phyloP scores from a whole-genome alignment of 2,113 vertebrate species.

The Thunnus maccoyii region DNA sequence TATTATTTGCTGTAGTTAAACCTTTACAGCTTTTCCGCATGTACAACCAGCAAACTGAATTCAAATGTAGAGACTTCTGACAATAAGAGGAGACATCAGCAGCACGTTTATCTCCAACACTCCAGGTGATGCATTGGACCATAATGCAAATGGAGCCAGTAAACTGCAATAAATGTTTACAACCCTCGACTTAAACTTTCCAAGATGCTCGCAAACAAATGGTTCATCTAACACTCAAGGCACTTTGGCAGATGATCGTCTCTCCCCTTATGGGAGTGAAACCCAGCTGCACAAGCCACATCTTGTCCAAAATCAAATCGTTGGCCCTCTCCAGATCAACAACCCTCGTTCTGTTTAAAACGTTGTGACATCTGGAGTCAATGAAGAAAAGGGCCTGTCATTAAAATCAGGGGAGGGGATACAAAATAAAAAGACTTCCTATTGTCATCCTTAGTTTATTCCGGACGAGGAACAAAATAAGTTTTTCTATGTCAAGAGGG shows the following conservation, averaged over 20 bases:
- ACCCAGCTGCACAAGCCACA: conserved; percentile 72
- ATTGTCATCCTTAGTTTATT: conserved; percentile 41
- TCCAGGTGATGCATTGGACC: conserved; percentile 68
- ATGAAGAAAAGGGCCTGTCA: conserved; percentile 53
- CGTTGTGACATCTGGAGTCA: conserved; percentile 76
- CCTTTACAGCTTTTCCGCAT: conserved; percentile 42
- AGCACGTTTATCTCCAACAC: conserved; percentile 52
- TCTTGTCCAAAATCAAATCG: conserved; percentile 70
- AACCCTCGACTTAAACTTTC: conserved; percentile 71
- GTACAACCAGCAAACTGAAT: conserved; percentile 35
- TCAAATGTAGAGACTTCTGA: conserved; percentile 40
- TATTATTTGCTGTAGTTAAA: conserved; percentile 71
- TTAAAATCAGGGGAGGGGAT: conserved; percentile 50
- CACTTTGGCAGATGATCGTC: conserved; percentile 62
- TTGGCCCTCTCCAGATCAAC: conserved; percentile 57
- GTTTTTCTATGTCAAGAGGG: conserved; percentile 6
- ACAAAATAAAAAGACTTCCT: conserved; percentile 35
- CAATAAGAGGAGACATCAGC: conserved; percentile 30
- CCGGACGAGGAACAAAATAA: background rate
- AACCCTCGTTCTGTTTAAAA: conserved; percentile 60
- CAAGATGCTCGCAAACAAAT: conserved; percentile 74
- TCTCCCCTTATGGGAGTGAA: conserved; percentile 54
- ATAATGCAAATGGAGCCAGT: conserved; percentile 63
- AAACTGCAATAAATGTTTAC: conserved; percentile 79
- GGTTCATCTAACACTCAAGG: conserved; percentile 66